Evolutionary conservation across 1,140 invertebrate species (phyloP).

Genomic region (Teleogryllus occipitalis): DNA sequence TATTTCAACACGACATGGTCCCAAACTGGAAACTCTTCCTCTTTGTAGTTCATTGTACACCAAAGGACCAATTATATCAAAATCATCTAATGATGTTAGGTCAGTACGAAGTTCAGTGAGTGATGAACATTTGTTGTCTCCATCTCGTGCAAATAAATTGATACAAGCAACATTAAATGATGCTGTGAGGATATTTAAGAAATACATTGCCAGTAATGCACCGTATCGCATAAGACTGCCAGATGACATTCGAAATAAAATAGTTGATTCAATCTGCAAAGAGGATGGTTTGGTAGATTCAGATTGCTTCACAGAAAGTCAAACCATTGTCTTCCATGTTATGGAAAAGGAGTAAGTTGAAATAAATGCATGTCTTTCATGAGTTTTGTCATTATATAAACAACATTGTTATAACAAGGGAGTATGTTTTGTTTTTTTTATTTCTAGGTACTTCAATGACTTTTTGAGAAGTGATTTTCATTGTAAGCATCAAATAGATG

Average conservation of each 20-base stretch:
- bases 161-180: constrained; percentile 29
- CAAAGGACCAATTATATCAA: not conserved
- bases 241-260: constrained; percentile 37
- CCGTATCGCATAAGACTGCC: constrained; percentile 37
- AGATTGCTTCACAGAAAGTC: constrained; percentile 50
- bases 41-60: not conserved
- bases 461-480: constrained; percentile 73
- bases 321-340: constrained; percentile 53
- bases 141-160: not conserved
- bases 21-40: not conserved
- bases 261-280: constrained; percentile 41
- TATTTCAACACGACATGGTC: not conserved
- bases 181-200: constrained; percentile 45
- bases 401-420: not conserved
- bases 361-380: not conserved
- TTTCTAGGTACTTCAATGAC: constrained; percentile 45
- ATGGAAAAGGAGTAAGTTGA: constrained; percentile 47
- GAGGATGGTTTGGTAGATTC: constrained; percentile 37
- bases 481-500: constrained; percentile 84
- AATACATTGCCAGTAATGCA: constrained; percentile 44
- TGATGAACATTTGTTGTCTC: not conserved
- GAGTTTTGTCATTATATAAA: not conserved
- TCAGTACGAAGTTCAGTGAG: not conserved
- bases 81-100: not conserved
- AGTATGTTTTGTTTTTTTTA: not conserved